These are phyloP conservation scores for Eonycteris spelaea DNA, from an alignment of 2,113 vertebrate genomes.

Conservation along the genomic window DNA sequence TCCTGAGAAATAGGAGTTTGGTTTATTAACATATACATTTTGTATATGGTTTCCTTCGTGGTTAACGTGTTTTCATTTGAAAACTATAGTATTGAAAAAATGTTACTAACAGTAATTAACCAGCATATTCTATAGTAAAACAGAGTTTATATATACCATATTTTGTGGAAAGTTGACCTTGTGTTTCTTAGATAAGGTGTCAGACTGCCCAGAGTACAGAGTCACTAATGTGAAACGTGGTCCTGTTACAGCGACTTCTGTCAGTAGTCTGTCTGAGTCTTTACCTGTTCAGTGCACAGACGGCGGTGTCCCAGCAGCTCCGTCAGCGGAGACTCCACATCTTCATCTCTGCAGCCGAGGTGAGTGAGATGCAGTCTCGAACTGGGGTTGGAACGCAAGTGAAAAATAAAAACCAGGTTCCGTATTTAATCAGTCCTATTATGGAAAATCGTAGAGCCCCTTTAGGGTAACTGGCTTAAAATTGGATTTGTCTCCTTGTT, in stretches of 20 bases:
- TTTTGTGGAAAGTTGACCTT: not conserved
- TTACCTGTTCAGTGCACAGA: conserved; percentile 85
- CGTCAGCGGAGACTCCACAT: conserved; percentile 79
- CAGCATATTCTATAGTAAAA: not conserved
- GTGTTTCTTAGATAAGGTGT: not conserved
- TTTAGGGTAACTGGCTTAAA: not conserved
- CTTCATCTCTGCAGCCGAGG: conserved; percentile 84
- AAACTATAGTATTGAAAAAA: not conserved
- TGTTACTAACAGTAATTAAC: not conserved
- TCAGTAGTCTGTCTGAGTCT: conserved; percentile 86
- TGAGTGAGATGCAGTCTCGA: conserved; percentile 75
- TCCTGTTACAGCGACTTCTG: conserved; percentile 81
- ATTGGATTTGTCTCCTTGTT: not conserved
- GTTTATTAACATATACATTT: not conserved
- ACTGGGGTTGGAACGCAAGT: fast-evolving
- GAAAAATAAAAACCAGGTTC: not conserved
- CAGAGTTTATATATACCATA: fast-evolving
- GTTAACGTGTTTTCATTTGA: not conserved
- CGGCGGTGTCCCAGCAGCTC: conserved; percentile 74
- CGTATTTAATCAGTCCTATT: fast-evolving
- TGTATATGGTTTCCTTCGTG: not conserved
- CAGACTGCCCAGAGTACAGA: not conserved
- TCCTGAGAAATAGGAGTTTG: not conserved
- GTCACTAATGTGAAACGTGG: not conserved
- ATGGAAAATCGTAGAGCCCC: not conserved